Base-by-base conservation (phyloP, 2,888 invertebrate species). In the Slavum lentiscoides region DNA sequence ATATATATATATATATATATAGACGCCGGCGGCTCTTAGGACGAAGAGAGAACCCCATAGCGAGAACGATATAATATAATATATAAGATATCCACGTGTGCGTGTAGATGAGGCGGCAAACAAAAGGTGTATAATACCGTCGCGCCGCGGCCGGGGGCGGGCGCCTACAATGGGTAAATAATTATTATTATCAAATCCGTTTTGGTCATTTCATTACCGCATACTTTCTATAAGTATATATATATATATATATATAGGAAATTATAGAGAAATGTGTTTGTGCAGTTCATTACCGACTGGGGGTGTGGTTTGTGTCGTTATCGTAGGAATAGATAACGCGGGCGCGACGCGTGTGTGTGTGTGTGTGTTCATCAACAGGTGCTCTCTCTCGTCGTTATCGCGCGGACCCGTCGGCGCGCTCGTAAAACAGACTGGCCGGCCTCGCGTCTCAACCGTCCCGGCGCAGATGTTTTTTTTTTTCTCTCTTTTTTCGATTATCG, bases 371-470 rank as follows among this genome's bases (percentile, higher is more conserved):
- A 9, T 76, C 80, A 80, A 80, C 80, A 80, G 80, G 80, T 80
- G 80, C 75, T 59, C 67, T 4, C 30, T 30, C 77, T 62, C 49
- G 55, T 72, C 80, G 70, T 64, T 72, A 72, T 61, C 64, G 58
- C 66, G 37, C 70, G 62, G 73, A 37, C 81, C 43, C n/a, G 77
- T 30, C 72, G 62, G 62, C 59, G 53, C 53, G 61, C 62, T 55
- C 75, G 75, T 64, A 58, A 72, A 80, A 80, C 80, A 72, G 80
- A 49, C 77, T 70, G 74, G 74, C 81, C 21, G 81, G 61, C 82
- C 82, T 23, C 49, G 17, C 82, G 74, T 62, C 30, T 11, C 55
- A 69, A 74, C 75, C 55, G 75, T 49, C 69, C 64, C 43, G 64
- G 72, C 30, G 64, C 80, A 80, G 80, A 80, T 80, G 80, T 72